phyloP scores from a whole-genome alignment of 2,888 invertebrate genomes.

The Trachelus stipa region DNA sequence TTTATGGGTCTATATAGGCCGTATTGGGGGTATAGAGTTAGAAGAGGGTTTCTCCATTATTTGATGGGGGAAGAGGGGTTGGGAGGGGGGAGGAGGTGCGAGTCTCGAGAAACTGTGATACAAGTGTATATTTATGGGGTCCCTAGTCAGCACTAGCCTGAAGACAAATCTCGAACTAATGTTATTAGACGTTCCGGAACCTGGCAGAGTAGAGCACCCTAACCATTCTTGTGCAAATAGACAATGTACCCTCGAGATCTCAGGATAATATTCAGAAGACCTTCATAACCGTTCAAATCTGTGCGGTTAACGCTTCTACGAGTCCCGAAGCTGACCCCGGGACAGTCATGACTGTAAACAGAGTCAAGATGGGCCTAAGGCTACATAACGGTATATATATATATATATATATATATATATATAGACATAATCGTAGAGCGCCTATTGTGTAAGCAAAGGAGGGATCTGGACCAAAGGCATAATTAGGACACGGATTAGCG shows the following conservation, averaged over 20 bases:
- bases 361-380: conserved; percentile 13
- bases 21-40: not conserved
- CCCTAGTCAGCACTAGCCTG: conserved; percentile 27
- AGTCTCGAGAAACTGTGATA: conserved; percentile 36
- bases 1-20: not conserved
- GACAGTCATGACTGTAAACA: conserved; percentile 24
- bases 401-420: not conserved
- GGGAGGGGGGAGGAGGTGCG: not conserved
- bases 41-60: not conserved
- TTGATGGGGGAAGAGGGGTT: not conserved
- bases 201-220: conserved; percentile 5
- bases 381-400: not conserved
- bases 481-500: conserved; percentile 23
- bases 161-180: conserved; percentile 50
- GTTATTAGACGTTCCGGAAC: conserved; percentile 46
- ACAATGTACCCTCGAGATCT: conserved; percentile 43
- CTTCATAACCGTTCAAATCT: conserved; percentile 40
- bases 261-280: conserved; percentile 33
- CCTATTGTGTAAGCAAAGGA: conserved; percentile 12
- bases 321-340: conserved; percentile 19
- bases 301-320: conserved; percentile 13
- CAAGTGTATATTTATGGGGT: conserved; percentile 46
- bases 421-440: not conserved
- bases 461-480: conserved; percentile 17
- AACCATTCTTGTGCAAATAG: conserved; percentile 38